Conservation (phyloP, 2,888 invertebrate genomes). For the Drosophila nr. fundita region DNA sequence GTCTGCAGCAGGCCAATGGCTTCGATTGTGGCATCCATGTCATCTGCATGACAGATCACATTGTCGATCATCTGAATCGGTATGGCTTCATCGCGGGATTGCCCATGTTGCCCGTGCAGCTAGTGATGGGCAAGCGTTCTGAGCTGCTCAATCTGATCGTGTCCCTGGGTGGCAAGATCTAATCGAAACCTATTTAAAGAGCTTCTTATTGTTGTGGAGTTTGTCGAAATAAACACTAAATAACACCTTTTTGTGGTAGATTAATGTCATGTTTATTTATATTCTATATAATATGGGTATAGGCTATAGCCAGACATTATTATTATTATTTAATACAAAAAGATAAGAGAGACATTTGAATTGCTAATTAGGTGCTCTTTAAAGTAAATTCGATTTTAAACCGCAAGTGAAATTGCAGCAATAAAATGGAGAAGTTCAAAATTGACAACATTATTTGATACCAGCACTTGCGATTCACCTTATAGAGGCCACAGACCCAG, state of each 20-base stretch:
- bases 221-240: background rate
- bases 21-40: conserved; percentile 97
- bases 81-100: conserved; percentile 79
- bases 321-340: background rate
- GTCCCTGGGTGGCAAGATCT: conserved; percentile 84
- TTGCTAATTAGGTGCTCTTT: background rate
- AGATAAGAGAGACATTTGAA: no score
- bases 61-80: conserved; percentile 83
- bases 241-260: background rate
- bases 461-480: conserved; percentile 46
- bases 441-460: conserved; percentile 44
- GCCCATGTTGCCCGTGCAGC: conserved; percentile 85
- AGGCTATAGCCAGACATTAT: background rate
- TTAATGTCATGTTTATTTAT: no score
- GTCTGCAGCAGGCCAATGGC: conserved; percentile 92
- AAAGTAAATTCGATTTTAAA: conserved; percentile 7
- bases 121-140: conserved; percentile 87
- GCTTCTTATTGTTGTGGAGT: background rate
- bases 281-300: no score
- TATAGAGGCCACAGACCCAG: conserved; percentile 57
- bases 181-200: conserved; percentile 22
- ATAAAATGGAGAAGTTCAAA: conserved; percentile 20
- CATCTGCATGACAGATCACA: conserved; percentile 91
- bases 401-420: conserved; percentile 56
- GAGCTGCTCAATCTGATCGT: conserved; percentile 88